Conservation (phyloP, 2,113 vertebrate genomes). For the Meriones unguiculatus region DNA sequence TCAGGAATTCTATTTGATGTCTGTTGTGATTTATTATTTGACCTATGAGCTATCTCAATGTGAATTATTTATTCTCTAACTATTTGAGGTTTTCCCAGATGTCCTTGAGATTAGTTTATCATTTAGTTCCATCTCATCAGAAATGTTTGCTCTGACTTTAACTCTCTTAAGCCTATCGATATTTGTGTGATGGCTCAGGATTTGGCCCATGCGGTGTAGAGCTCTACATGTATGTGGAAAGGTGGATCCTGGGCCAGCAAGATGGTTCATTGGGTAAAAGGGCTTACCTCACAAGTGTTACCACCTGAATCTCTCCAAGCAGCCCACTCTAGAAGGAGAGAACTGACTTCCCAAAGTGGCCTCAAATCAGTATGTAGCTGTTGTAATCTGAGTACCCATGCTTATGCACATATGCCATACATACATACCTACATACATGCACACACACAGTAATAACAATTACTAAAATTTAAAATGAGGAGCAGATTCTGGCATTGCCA, state of each 20-base stretch:
- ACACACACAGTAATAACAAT: no score
- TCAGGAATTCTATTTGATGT: background rate
- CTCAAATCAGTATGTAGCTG: background rate
- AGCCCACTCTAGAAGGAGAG: background rate
- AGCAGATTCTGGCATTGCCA: background rate
- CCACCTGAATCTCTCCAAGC: background rate
- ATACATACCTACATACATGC: background rate
- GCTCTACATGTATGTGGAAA: background rate
- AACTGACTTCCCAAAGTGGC: background rate
- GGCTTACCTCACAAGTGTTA: background rate
- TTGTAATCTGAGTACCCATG: background rate
- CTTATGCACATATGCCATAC: background rate
- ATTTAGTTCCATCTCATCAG: background rate
- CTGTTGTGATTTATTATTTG: background rate
- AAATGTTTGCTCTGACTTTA: background rate
- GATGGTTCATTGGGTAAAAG: background rate
- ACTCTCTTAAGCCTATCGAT: background rate
- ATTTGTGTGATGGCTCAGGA: background rate
- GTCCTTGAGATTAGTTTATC: background rate
- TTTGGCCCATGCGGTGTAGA: background rate
- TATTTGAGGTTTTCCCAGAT: slow-evolving; percentile 1
- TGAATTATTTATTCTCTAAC: slow-evolving; percentile 9
- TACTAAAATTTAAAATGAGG: background rate
- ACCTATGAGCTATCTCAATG: background rate
- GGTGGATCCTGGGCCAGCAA: background rate